Conservation (phyloP, 1,140 invertebrate genomes). For the Brachionus koreanus region DNA sequence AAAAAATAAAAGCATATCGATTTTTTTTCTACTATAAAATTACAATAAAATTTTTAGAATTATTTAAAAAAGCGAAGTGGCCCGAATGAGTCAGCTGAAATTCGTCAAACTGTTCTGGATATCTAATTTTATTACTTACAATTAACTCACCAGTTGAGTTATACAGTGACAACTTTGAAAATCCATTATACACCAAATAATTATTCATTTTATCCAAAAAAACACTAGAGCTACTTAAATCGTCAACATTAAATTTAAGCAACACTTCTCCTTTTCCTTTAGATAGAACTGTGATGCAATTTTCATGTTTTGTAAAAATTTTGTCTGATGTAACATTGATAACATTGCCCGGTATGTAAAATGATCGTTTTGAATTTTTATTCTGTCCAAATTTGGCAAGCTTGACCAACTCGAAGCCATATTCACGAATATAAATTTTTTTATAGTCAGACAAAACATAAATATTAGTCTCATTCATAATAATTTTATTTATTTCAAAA, state of each 20-base stretch:
- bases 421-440: background rate
- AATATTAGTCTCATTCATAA: background rate
- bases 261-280: constrained; percentile 1
- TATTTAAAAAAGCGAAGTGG: background rate
- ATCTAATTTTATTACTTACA: background rate
- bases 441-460: background rate
- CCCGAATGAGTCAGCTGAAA: background rate
- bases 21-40: background rate
- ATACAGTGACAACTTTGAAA: background rate
- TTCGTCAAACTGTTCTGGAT: background rate
- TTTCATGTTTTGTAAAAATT: background rate
- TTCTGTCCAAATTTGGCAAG: constrained; percentile 2
- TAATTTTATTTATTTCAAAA: background rate
- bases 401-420: background rate
- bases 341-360: background rate
- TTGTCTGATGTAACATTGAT: background rate
- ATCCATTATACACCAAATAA: constrained; percentile 15
- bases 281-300: background rate
- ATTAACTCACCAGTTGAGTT: background rate
- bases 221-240: background rate
- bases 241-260: background rate
- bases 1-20: background rate
- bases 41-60: background rate
- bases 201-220: background rate
- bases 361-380: background rate